Evolutionary conservation across 2,113 vertebrate species (phyloP).

Genomic region (Holacanthus passer): DNA sequence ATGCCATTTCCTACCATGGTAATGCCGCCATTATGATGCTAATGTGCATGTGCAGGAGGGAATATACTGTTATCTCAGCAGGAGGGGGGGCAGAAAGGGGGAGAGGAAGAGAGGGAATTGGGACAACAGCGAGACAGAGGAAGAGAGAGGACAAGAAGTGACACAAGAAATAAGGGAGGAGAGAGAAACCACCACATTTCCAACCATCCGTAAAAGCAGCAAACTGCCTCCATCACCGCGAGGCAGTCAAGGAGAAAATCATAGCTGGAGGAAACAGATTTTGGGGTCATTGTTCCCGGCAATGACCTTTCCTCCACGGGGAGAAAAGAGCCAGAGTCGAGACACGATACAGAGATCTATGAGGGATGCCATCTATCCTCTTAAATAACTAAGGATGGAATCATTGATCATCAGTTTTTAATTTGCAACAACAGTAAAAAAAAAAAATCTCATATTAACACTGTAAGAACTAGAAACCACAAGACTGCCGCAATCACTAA

Average conservation of each 20-base stretch:
- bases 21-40: conserved; percentile 74
- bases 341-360: conserved; percentile 28
- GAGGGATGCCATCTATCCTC: not conserved
- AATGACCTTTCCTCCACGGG: conserved; percentile 59
- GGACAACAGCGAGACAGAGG: conserved; percentile 45
- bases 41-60: conserved; percentile 66
- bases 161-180: conserved; percentile 48
- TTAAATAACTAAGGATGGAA: not conserved
- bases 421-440: not conserved
- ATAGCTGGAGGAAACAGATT: conserved; percentile 83
- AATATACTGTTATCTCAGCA: conserved; percentile 66
- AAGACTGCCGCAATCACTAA: not conserved
- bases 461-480: not conserved
- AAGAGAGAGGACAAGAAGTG: conserved; percentile 46
- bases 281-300: conserved; percentile 76
- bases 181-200: conserved; percentile 69
- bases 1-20: conserved; percentile 63
- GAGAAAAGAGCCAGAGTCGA: conserved; percentile 25
- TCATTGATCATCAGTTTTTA: conserved; percentile 7
- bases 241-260: conserved; percentile 83
- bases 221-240: conserved; percentile 66
- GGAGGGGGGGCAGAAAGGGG: conserved; percentile 14
- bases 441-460: not conserved
- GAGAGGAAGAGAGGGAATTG: conserved; percentile 18
- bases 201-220: conserved; percentile 76